A percentile compares a stretch with the other conserved stretches of the same genome.
Evolutionary conservation across 2,888 invertebrate species (phyloP).

Genomic region (Apodemia duryi): DNA sequence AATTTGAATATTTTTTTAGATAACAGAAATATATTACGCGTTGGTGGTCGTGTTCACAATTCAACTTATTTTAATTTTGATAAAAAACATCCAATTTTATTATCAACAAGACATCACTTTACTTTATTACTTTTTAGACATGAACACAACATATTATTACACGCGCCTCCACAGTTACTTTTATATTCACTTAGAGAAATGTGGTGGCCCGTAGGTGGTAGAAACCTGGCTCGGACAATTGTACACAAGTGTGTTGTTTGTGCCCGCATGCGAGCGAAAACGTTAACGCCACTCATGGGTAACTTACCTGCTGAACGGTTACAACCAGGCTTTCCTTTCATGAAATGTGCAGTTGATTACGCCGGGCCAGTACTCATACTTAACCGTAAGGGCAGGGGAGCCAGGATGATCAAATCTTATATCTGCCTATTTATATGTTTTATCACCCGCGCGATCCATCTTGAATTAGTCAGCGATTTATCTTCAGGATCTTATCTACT

Average conservation of each 20-base stretch:
- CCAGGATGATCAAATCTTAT: neutral
- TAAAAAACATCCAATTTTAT: slow-evolving; percentile 17
- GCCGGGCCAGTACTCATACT: neutral
- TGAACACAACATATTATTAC: too few species aligned
- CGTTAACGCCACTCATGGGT: too few species aligned
- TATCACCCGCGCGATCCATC: too few species aligned
- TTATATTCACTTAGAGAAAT: too few species aligned
- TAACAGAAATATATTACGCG: slow-evolving; percentile 11
- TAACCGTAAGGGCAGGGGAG: neutral
- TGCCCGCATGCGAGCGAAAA: too few species aligned
- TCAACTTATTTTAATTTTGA: neutral
- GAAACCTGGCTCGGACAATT: neutral
- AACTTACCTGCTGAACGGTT: too few species aligned
- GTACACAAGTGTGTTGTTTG: neutral
- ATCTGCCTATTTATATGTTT: neutral
- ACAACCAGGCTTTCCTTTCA: neutral
- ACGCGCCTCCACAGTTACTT: too few species aligned
- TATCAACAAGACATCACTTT: slow-evolving; percentile 15
- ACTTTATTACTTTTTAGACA: neutral
- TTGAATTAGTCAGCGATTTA: too few species aligned
- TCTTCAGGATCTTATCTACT: neutral
- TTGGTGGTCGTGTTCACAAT: too few species aligned
- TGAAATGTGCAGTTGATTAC: slow-evolving; percentile 2
- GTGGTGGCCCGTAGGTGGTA: neutral
- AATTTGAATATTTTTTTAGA: too few species aligned